Base-by-base conservation (phyloP, 2,113 vertebrate genomes). In the Sterna hirundo region DNA sequence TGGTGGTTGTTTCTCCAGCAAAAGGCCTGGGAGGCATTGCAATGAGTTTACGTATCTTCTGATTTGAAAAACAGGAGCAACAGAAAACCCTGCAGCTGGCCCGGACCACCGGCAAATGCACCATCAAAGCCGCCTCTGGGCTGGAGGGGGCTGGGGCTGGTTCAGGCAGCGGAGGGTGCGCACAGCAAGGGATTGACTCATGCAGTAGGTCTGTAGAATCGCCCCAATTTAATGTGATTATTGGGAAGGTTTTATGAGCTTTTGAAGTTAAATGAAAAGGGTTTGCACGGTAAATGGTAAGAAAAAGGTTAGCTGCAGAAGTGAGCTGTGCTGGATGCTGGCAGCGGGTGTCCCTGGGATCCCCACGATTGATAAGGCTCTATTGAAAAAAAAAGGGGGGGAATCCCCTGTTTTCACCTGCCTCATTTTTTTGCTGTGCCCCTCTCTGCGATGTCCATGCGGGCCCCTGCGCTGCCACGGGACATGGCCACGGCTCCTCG, bases 101-200 rank as follows among this genome's bases (percentile, higher is more conserved):
- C 44, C n/a, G 23, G 34, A 9, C 27, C 57, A 49, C 7, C 0
- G 2, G n/a, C 7, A 57, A 38, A 51, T 1, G 21, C 5, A 5
- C 16, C 26, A 2, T 21, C 32, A 46, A 54, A 66, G 5, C 55
- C 18, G 5, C 2, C 2, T 15, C 40, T 60, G 65, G 17, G 22
- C 49, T 23, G 42, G 70, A 46, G 30, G 25, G 11, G 20, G 60
- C 55, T 54, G 51, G 70, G 76, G 22, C 26, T 34, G 54, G 42
- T 44, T 29, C 4, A 5, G 72, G 46, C 54, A 54, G 69, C 0
- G 2, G 62, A 11, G 15, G 10, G 38, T 29, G n/a, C 1, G 4
- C 13, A 7, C 66, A 25, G 76, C 0, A 1, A 68, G 55, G 47
- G 23, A 21, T 29, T 46, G 57, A 42, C 82, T 34, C 8, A 3